phyloP scores from a whole-genome alignment of 2,888 invertebrate genomes.

The Daptonema setosum region DNA sequence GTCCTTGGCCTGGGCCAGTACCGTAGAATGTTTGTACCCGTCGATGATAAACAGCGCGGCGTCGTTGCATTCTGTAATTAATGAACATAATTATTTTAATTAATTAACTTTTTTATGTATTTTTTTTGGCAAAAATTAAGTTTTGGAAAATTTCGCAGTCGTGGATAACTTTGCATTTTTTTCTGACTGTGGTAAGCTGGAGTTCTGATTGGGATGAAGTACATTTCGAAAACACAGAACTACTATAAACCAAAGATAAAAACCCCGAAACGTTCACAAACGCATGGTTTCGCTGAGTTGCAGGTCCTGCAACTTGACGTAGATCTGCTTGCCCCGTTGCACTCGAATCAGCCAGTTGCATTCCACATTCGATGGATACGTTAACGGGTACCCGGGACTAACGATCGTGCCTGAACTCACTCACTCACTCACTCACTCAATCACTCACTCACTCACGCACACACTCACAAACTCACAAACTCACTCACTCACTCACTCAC shows the following conservation, averaged over 20 bases:
- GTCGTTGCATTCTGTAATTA: constrained; percentile 28
- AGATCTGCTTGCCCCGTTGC: constrained; percentile 27
- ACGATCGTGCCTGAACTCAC: constrained; percentile 27
- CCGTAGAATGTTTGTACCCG: constrained; percentile 23
- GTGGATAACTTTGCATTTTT: too few relatives aligned
- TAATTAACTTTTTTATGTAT: not conserved
- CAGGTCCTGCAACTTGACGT: constrained; percentile 29
- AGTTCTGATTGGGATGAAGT: not conserved
- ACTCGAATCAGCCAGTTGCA: constrained; percentile 34
- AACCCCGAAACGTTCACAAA: constrained; percentile 8
- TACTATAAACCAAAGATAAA: not conserved
- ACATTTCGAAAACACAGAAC: not conserved
- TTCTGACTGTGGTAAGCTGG: not conserved
- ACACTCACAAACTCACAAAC: too few relatives aligned
- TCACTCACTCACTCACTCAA: too few relatives aligned
- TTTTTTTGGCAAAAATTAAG: not conserved
- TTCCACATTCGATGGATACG: constrained; percentile 28
- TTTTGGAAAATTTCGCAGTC: too few relatives aligned
- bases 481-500: not conserved
- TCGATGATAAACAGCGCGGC: constrained; percentile 30
- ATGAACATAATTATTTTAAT: not conserved
- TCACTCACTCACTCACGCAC: too few relatives aligned
- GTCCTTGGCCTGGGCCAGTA: not conserved
- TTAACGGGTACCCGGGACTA: constrained; percentile 30
- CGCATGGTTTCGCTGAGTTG: constrained; percentile 28